Conservation (phyloP, 2,888 invertebrate species). For the Poecilus cupreus region DNA sequence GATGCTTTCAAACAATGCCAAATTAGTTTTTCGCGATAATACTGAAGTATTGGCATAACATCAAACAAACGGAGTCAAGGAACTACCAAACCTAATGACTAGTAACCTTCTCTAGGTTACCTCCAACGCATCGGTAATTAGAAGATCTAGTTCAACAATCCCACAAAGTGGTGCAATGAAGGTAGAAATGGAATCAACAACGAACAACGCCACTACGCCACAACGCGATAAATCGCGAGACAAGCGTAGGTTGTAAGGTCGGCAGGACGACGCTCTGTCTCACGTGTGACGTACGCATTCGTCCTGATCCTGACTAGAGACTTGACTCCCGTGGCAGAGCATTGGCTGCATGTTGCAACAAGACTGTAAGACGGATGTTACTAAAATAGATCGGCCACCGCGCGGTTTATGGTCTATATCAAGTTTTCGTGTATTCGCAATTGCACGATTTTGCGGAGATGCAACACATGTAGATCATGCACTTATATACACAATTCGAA, state of each 20-base stretch:
- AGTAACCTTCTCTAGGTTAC: constrained; percentile 1
- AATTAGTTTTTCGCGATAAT: no score
- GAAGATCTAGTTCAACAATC: neutral
- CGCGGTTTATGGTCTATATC: no score
- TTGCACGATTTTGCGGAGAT: no score
- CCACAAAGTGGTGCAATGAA: neutral
- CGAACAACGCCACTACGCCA: no score
- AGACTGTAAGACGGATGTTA: neutral
- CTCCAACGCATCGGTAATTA: constrained; percentile 8
- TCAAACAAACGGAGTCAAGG: neutral
- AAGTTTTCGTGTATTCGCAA: no score
- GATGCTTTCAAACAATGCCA: no score
- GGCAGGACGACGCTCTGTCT: constrained; percentile 44
- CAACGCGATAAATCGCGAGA: no score
- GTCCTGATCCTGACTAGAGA: neutral
- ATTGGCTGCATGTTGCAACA: neutral
- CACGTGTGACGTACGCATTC: constrained; percentile 1
- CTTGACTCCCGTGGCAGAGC: neutral
- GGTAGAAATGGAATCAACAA: neutral
- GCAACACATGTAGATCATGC: no score
- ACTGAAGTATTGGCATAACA: neutral
- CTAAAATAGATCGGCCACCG: constrained; percentile 3
- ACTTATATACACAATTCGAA: no score
- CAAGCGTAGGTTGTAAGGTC: constrained; percentile 48
- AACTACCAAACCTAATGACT: neutral